Base-by-base conservation (phyloP, 2,888 invertebrate species). In the Strigamia transsilvanica region DNA sequence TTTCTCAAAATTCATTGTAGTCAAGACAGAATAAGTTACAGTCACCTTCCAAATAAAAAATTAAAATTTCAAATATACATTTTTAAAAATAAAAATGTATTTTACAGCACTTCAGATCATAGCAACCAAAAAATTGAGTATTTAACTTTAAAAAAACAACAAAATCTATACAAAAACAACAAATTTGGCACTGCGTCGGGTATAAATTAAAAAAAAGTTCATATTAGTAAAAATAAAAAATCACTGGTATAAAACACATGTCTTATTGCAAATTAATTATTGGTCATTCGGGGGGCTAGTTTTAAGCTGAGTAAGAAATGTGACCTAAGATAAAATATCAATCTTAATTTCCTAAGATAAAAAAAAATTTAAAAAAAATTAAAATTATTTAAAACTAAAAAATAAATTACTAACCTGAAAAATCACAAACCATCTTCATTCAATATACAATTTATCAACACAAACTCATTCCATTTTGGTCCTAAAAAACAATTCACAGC, bases 241-340 rank as follows among this genome's bases (percentile, higher is more conserved):
- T 18, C 56, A 56, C 9, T 10, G 46, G n/a, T 13, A 56, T 18
- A 18, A 56, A 56, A 56, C 9, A 9, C 9, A 18, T 18, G 56
- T 18, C 56, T 56, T 56, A 56, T 56, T 56, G 56, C 56, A 56
- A 56, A 56, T 56, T 56, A 18, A 56, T 56, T 56, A 56, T 56
- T 56, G n/a, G 15, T n/a, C 3, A n/a, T 46, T 13, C n/a, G 18
- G 56, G 18, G 56, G n/a, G 27, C 27, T 27, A 73, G n/a, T 27
- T 27, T 27, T 27, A 73, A 73, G 12, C 18, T 21, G 21, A 18
- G 21, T 61, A 61, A 61, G 10, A 23, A 9, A 61, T 4, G 10
- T 61, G 23, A 23, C 18, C n/a, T 10, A 61, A 61, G 18, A 61
- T 18, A 61, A 1, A 23, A 21, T 66, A 21, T n/a, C 27, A n/a